Evolutionary conservation across 2,888 invertebrate genomes (phyloP), one percentile per base, ranked within the genome.

Genomic region (Eretmocerus hayati): DNA sequence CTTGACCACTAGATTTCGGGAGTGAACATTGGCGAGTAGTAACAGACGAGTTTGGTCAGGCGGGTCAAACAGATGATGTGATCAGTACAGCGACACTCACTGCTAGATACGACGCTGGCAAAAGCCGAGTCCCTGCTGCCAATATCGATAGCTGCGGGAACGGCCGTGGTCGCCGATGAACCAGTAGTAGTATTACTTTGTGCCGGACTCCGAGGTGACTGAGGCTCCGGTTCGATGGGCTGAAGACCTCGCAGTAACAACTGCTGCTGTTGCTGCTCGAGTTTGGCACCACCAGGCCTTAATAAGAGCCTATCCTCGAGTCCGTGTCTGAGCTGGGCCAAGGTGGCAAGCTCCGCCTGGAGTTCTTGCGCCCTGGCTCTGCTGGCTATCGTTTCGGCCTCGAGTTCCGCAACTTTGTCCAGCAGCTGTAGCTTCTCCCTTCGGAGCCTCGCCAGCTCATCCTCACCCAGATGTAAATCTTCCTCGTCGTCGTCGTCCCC

Each of bases 371-470:
- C 80, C 58, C 81, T 80, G 5, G 81, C 79, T 42, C 81, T 74
- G 38, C 81, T 80, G 41, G 85, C 80, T 56, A 83, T 72, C 20
- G 81, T 83, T 64, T 86, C 86, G 4, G 85, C 84, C 66, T 88
- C 87, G 72, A 87, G 80, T 66, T 84, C 83, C n/a, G 84, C 81
- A 47, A 85, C 76, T 58, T 84, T 82, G 55, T 85, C 83, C 53
- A 89, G 72, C 54, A 90, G 70, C 15, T 83, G 78, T 66, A 90
- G 88, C 38, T 88, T 79, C 65, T 90, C 90, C 54, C 78, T 77
- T 18, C 85, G 80, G 56, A 87, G 70, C 42, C 77, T 73, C 33
- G 78, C 75, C 47, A 85, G 73, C 63, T 85, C 81, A 51, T 77
- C 48, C n/a, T 58, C 50, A 13, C 52, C 60, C 56, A 47, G 62